Evolutionary conservation across 2,113 vertebrate species (phyloP).

Genomic region (Oreochromis niloticus): DNA sequence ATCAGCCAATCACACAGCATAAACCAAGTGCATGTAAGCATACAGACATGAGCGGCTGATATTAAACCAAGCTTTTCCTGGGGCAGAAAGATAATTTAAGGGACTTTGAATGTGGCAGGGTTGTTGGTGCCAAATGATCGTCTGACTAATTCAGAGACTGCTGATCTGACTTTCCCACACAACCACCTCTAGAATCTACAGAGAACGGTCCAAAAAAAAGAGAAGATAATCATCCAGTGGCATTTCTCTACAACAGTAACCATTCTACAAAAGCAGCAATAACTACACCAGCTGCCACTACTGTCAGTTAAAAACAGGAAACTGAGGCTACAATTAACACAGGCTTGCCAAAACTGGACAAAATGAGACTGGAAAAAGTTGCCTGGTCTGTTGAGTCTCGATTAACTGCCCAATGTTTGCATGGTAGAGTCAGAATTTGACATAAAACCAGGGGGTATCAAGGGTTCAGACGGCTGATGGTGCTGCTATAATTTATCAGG

Average conservation of each 20-base stretch:
- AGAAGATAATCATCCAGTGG: not conserved
- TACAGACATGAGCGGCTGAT: not conserved
- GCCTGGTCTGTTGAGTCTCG: not conserved
- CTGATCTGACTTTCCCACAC: not conserved
- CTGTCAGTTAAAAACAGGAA: not conserved
- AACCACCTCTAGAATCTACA: not conserved
- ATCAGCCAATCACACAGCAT: not conserved
- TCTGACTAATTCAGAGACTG: rapidly evolving
- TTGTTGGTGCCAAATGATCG: not conserved
- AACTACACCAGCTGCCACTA: not conserved
- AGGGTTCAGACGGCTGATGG: not conserved
- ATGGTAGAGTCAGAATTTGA: not conserved
- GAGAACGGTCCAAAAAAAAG: not conserved
- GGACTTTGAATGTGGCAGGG: not conserved
- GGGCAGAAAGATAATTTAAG: not conserved
- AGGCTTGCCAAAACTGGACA: not conserved
- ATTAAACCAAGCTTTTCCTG: not conserved
- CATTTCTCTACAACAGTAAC: not conserved
- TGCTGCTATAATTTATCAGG: not conserved
- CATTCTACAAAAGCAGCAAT: not conserved
- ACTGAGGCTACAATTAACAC: not conserved
- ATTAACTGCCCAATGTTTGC: not conserved
- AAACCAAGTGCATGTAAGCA: not conserved
- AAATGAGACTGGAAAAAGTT: not conserved
- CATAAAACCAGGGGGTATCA: not conserved